phyloP scores from a whole-genome alignment of 1,140 invertebrate species.

The Euborellia annulipes region DNA sequence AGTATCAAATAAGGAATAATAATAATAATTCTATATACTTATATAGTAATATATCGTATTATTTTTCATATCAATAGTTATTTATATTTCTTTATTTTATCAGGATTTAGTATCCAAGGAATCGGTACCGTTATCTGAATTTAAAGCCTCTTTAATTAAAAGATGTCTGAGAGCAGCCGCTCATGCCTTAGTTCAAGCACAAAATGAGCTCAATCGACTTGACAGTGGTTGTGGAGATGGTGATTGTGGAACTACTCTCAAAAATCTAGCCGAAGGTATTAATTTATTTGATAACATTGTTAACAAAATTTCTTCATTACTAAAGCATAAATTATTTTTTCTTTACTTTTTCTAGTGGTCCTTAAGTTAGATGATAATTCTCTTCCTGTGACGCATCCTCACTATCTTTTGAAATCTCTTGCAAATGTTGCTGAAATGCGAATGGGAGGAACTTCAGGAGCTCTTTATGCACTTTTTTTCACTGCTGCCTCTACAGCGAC shows the following conservation, averaged over 20 bases:
- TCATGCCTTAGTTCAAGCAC: conserved; percentile 33
- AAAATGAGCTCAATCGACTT: conserved; percentile 46
- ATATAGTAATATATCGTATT: no score
- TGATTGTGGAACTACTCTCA: conserved; percentile 61
- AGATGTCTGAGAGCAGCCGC: conserved; percentile 33
- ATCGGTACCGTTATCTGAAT: conserved; percentile 10
- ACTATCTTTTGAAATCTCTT: conserved; percentile 32
- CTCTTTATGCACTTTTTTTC: conserved; percentile 54
- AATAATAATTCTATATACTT: no score
- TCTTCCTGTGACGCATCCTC: conserved; percentile 27
- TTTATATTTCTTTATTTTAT: no score
- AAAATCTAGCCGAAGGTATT: conserved; percentile 40
- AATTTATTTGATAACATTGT: conserved; percentile 19
- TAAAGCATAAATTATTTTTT: background rate
- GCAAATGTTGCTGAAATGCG: conserved; percentile 39
- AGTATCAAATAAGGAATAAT: no score
- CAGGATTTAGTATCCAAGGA: conserved; percentile 12
- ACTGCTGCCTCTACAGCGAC: conserved; percentile 36
- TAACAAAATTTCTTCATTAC: background rate
- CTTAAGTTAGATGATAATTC: conserved; percentile 4
- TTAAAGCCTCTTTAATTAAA: conserved; percentile 23
- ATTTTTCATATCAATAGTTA: no score
- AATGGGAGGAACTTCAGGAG: conserved; percentile 59
- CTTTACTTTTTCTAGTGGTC: conserved; percentile 9
- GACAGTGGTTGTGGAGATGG: conserved; percentile 66